Evolutionary conservation across 2,888 invertebrate species (phyloP), one percentile per base, ranked within the genome.

Genomic region (Harmothoe impar): DNA sequence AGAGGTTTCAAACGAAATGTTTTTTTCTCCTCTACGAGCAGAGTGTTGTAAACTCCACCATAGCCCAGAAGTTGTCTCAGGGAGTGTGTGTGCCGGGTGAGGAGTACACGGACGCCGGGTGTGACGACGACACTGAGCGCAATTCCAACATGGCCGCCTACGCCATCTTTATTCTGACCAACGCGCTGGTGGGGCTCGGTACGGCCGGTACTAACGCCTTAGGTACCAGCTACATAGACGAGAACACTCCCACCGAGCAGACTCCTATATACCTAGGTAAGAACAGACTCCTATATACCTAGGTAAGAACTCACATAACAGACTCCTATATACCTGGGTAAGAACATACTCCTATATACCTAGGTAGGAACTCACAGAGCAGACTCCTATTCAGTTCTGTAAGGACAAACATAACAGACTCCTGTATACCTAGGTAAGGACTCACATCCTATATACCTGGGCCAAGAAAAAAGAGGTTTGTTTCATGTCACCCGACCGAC

Each of bases 251-350:
- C 15, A 92, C 92, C 25, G 78, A 91, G 12, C 91, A 92, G 17
- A 92, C 94, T 23, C 93, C 94, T 0, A 78, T 94, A 0, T 94
- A 94, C 81, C 92, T 94, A 0, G 94, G 94, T 94, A 91, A 91
- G 93, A n/a, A n/a, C n/a, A n/a, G n/a, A n/a, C n/a, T n/a, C n/a
- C n/a, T n/a, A n/a, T n/a, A n/a, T 15, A n/a, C n/a, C n/a, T n/a
- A n/a, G n/a, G n/a, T n/a, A n/a, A n/a, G n/a, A n/a, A n/a, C n/a
- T n/a, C n/a, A n/a, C n/a, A n/a, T n/a, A n/a, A n/a, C n/a, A n/a
- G n/a, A n/a, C n/a, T n/a, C n/a, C n/a, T 0, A 78, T 94, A n/a
- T 94, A 94, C 81, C 92, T 94, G 0, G 94, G 94, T 94, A 91
- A 91, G 93, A n/a, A n/a, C n/a, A n/a, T n/a, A n/a, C n/a, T n/a